Percentiles rank a stretch among this genome's conserved stretches.
Conservation (phyloP, 2,113 vertebrate genomes). For the Sylvicapra grimmia region DNA sequence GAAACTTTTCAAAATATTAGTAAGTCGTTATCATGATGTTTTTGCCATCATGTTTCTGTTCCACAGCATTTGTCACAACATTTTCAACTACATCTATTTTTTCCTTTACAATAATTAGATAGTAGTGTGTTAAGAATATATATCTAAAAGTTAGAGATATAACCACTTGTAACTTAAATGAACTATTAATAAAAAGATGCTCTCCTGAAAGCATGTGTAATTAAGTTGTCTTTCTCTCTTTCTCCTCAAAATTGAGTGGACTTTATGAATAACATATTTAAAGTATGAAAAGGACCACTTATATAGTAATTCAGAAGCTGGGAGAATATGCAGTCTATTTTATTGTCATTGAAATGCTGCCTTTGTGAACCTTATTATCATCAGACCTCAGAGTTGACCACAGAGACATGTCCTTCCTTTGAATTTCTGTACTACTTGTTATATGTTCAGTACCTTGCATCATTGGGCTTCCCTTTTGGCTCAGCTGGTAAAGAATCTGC, state of each 20-base stretch:
- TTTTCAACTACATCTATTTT: background rate
- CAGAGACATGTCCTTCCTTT: background rate
- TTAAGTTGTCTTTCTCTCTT: background rate
- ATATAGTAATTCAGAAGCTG: background rate
- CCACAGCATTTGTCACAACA: background rate
- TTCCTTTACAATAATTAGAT: background rate
- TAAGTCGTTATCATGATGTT: background rate
- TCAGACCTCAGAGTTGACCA: background rate
- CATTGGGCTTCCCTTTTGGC: background rate
- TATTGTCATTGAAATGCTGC: background rate
- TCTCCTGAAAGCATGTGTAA: background rate
- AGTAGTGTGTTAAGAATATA: background rate
- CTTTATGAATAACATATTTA: background rate
- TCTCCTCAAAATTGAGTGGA: background rate
- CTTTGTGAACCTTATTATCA: background rate
- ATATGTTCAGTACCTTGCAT: background rate
- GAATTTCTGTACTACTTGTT: background rate
- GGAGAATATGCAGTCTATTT: background rate
- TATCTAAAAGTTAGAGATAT: background rate
- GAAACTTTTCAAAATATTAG: background rate
- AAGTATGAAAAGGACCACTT: background rate
- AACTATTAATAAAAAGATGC: slow-evolving; percentile 21
- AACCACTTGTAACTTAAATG: background rate
- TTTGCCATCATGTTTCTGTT: background rate
- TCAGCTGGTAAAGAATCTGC: background rate